Percentiles rank a stretch among this genome's conserved stretches.
Evolutionary conservation across 2,113 vertebrate genomes (phyloP).

Genomic region (Gallinago undulata): DNA sequence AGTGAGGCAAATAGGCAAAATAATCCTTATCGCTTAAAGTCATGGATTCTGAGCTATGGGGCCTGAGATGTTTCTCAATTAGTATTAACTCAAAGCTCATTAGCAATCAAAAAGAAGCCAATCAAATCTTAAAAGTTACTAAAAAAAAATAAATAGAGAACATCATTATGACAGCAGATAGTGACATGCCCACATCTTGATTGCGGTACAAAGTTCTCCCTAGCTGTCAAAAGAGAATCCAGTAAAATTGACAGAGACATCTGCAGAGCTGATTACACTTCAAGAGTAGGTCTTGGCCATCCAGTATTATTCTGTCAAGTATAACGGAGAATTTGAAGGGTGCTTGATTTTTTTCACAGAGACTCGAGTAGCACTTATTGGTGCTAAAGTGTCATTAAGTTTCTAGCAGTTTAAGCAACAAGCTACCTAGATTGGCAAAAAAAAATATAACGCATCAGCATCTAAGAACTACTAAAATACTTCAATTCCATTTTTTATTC

Average conservation of each 20-base stretch:
- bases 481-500: neutral
- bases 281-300: neutral
- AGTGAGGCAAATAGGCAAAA: neutral
- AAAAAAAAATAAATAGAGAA: neutral
- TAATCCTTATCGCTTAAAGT: neutral
- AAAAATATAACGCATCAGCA: neutral
- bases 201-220: neutral
- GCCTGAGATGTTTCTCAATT: neutral
- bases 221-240: neutral
- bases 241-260: neutral
- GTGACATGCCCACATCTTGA: neutral
- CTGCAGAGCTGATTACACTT: neutral
- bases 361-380: slow-evolving; percentile 20
- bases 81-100: neutral
- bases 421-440: neutral
- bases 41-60: neutral
- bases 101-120: neutral
- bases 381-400: slow-evolving; percentile 2
- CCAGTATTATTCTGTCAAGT: neutral
- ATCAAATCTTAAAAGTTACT: neutral
- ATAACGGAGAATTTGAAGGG: slow-evolving; percentile 2
- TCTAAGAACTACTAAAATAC: neutral
- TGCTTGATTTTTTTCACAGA: slow-evolving; percentile 34
- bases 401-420: neutral
- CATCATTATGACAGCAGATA: neutral